These are phyloP conservation scores for Sebastes nivosus DNA, from an alignment of 2,797 vertebrate species.

Conservation along the genomic window DNA sequence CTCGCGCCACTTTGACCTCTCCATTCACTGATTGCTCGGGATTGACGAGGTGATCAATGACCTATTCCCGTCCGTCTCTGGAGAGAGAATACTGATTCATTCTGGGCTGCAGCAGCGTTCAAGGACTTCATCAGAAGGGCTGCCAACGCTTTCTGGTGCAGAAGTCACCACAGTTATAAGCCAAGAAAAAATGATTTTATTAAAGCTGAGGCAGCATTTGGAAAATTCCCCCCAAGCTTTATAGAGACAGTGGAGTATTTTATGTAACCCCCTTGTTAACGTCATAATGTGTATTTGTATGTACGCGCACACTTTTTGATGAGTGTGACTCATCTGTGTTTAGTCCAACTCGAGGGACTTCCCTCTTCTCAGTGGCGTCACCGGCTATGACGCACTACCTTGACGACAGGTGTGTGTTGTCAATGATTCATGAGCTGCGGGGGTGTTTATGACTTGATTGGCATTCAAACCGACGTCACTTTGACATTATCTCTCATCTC, in stretches of 20 bases:
- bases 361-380: constrained; percentile 32
- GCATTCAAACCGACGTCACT: constrained; percentile 21
- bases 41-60: constrained; percentile 68
- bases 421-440: constrained; percentile 45
- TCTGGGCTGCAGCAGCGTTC: background rate
- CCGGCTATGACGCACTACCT: constrained; percentile 46
- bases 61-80: constrained; percentile 36
- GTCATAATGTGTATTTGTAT: constrained; percentile 11
- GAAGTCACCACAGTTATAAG: constrained; percentile 2
- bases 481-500: constrained; percentile 12
- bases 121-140: constrained; percentile 32
- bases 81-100: constrained; percentile 48
- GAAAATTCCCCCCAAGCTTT: background rate
- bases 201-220: constrained; percentile 30
- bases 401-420: constrained; percentile 65
- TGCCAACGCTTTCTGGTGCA: constrained; percentile 17
- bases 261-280: constrained; percentile 10
- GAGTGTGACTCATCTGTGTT: constrained; percentile 61
- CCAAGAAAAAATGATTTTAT: constrained; percentile 18
- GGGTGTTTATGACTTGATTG: constrained; percentile 24
- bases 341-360: constrained; percentile 29
- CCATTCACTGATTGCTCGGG: constrained; percentile 35
- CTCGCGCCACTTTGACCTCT: constrained; percentile 25
- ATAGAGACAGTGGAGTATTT: constrained; percentile 15
- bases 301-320: background rate